These are phyloP conservation scores for Porites lutea DNA, from an alignment of 64 coral and sea anemone species.

Conservation along the genomic window DNA sequence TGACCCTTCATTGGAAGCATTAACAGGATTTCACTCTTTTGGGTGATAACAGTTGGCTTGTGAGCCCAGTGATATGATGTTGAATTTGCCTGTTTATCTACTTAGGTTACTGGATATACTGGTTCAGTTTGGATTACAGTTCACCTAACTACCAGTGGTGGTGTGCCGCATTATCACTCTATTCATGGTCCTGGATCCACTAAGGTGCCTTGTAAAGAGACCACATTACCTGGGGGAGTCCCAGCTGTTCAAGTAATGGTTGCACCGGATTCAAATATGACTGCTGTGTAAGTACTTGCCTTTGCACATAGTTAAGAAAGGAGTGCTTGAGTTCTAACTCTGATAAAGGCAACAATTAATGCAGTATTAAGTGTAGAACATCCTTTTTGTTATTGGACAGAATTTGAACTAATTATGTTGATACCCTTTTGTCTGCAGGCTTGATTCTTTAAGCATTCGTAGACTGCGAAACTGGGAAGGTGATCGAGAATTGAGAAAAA, in stretches of 20 bases:
- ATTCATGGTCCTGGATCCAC: constrained; percentile 99
- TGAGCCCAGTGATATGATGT: neutral
- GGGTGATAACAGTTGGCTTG: too few relatives aligned
- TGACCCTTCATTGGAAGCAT: too few relatives aligned
- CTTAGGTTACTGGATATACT: constrained; percentile 83
- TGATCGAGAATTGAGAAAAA: constrained; percentile 92
- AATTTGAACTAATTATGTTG: neutral
- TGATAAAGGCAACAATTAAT: too few relatives aligned
- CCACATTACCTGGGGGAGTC: constrained; percentile 74
- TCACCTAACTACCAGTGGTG: constrained; percentile 87
- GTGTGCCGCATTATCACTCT: constrained; percentile 91
- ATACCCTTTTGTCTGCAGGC: constrained; percentile 24
- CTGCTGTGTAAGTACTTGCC: constrained; percentile 89
- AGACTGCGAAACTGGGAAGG: constrained; percentile 99
- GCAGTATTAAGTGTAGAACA: too few relatives aligned
- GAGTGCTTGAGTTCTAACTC: too few relatives aligned
- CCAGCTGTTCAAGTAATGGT: constrained; percentile 97
- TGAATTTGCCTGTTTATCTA: constrained; percentile 8
- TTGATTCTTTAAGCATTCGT: constrained; percentile 93
- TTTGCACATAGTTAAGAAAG: neutral
- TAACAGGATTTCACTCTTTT: too few relatives aligned
- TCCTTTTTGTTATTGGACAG: too few relatives aligned
- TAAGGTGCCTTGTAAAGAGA: constrained; percentile 97
- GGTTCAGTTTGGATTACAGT: constrained; percentile 97
- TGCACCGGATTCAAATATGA: constrained; percentile 91